Percentiles rank a stretch among this genome's conserved stretches.
Evolutionary conservation across 2,113 vertebrate genomes (phyloP).

Genomic region (Seriola rivoliana): DNA sequence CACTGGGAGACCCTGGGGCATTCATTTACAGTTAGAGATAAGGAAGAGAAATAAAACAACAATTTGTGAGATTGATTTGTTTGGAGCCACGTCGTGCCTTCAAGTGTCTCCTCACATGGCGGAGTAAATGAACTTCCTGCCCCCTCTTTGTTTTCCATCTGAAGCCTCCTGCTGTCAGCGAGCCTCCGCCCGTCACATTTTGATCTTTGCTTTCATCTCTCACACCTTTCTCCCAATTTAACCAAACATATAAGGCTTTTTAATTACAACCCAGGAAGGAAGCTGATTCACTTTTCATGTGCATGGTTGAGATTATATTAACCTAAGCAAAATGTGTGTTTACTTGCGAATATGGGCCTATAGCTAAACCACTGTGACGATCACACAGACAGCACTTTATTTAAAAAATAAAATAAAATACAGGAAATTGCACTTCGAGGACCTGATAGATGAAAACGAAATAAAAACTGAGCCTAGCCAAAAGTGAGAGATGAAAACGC

Average conservation of each 20-base stretch:
- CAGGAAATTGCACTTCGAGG: conserved; percentile 55
- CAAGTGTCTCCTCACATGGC: conserved; percentile 32
- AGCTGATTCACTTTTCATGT: conserved; percentile 7
- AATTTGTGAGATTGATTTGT: conserved; percentile 34
- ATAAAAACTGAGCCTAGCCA: conserved; percentile 45
- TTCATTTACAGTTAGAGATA: conserved; percentile 26
- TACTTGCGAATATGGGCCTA: conserved; percentile 29
- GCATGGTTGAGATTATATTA: conserved; percentile 21
- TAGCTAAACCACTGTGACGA: conserved; percentile 33
- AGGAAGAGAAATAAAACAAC: conserved; percentile 36
- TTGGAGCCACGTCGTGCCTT: conserved; percentile 19
- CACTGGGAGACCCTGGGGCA: background rate
- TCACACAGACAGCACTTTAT: conserved; percentile 46
- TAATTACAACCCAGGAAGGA: conserved; percentile 56
- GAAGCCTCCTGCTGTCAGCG: conserved; percentile 45
- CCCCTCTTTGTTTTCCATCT: conserved; percentile 17
- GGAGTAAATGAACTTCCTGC: conserved; percentile 44
- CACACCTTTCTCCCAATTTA: conserved; percentile 20
- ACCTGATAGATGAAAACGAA: conserved; percentile 64
- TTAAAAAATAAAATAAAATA: conserved; percentile 10
- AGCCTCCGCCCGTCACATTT: conserved; percentile 42
- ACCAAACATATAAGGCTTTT: conserved; percentile 42
- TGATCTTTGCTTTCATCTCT: conserved; percentile 55
- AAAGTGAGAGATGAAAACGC: conserved; percentile 48
- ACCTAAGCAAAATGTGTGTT: conserved; percentile 18